Evolutionary conservation across 92 coral and sea anemone species (phyloP), one percentile per base, ranked within the genome.

Genomic region (Heteractis magnifica): DNA sequence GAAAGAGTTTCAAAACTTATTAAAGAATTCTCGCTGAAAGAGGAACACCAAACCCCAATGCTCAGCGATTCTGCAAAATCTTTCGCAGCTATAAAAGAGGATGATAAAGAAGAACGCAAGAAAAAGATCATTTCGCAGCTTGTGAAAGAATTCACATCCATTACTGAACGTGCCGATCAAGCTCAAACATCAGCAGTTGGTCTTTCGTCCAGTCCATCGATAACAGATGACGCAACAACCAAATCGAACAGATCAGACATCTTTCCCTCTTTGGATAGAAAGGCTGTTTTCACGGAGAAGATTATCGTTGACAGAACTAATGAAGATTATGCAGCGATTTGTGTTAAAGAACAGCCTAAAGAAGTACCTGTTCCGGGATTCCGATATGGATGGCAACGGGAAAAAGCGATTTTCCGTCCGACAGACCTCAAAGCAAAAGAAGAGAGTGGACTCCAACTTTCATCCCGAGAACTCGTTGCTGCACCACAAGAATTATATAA

Each of bases 361-460:
- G 64, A 81, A 68, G 84, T 81, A 1, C 84, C 84, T 11, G 52
- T 81, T 6, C 84, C 84, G 20, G 73, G 8, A 1, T 81, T 68
- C n/a, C 77, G 84, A 11, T 81, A 68, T 49, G 84, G 77, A 3
- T 81, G 84, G 84, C 84, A 81, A 71, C 48, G 84, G 12, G 84
- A 81, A 44, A 20, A 81, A 16, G 84, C 84, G 1, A 81, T 81
- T n/a, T 81, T 81, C 77, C 84, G 84, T 16, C 84, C 84, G n/a
- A 6, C n/a, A 19, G 73, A 20, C 15, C 60, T 70, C 20, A 68
- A 52, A 16, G 41, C 71, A 3, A 75, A 81, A 34, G 73, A 70
- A 26, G 18, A 23, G 14, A 26, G 73, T 68, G 73, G 23, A 7
- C 4, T 48, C 49, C 73, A 7, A 68, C 6, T 26, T 1, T 26